These are phyloP conservation scores for Hemibagrus wyckioides DNA, from an alignment of 2,113 vertebrate species.

Conservation along the genomic window DNA sequence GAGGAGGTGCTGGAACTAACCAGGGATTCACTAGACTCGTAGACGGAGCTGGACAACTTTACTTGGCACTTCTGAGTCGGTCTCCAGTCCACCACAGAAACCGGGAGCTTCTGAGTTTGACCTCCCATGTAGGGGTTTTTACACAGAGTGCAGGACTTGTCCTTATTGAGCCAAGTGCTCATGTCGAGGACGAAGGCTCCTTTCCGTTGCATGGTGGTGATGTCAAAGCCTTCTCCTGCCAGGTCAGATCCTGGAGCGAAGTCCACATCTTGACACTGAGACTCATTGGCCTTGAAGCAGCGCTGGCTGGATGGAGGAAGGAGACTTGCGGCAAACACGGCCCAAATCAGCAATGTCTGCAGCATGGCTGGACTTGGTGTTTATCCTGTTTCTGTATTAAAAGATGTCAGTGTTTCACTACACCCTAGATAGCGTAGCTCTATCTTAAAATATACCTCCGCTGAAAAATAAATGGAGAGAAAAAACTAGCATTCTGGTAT, in stretches of 20 bases:
- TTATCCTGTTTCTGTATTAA: not conserved
- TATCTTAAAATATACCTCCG: no score
- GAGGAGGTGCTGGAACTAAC: slow-evolving; percentile 48
- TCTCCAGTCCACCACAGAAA: slow-evolving; percentile 76
- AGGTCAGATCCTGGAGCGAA: slow-evolving; percentile 29
- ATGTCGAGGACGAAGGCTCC: slow-evolving; percentile 71
- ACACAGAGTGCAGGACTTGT: slow-evolving; percentile 78
- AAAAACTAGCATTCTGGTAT: no score
- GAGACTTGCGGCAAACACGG: not conserved
- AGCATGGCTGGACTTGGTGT: slow-evolving; percentile 10
- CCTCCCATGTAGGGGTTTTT: slow-evolving; percentile 65
- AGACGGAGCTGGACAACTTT: slow-evolving; percentile 59
- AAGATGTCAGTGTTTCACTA: no score
- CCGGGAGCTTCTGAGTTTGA: slow-evolving; percentile 73
- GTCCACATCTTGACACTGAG: not conserved
- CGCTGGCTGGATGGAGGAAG: slow-evolving; percentile 2
- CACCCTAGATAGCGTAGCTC: no score
- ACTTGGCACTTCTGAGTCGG: slow-evolving; percentile 64
- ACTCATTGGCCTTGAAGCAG: slow-evolving; percentile 29
- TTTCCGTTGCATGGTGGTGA: slow-evolving; percentile 72
- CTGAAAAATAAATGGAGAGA: no score
- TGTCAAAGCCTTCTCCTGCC: slow-evolving; percentile 64
- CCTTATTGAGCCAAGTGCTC: slow-evolving; percentile 61
- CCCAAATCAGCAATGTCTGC: slow-evolving; percentile 8
- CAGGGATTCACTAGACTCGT: slow-evolving; percentile 68